A percentile compares a stretch with the other conserved stretches of the same genome.
Evolutionary conservation across 2,888 invertebrate genomes (phyloP).

Genomic region (Miltochrista miniata): DNA sequence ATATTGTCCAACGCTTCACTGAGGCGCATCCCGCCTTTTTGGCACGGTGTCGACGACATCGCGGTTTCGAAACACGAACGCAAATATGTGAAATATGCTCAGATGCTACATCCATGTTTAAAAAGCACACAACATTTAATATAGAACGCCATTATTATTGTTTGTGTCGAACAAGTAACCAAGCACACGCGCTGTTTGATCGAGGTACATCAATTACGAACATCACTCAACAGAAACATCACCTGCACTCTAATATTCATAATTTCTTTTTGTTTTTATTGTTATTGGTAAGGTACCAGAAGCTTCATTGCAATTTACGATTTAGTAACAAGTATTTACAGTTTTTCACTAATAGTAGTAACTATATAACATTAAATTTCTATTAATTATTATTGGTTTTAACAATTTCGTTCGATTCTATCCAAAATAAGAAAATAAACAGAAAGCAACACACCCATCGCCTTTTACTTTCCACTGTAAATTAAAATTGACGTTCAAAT

Average conservation of each 20-base stretch:
- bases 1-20: slow-evolving; percentile 89
- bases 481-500: slow-evolving; percentile 52
- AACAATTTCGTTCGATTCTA: slow-evolving; percentile 42
- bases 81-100: slow-evolving; percentile 34
- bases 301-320: slow-evolving; percentile 23
- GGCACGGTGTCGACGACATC: slow-evolving; percentile 72
- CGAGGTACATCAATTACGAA: slow-evolving; percentile 12
- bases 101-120: slow-evolving; percentile 59
- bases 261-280: slow-evolving; percentile 24
- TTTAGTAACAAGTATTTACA: slow-evolving; percentile 27
- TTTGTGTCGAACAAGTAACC: slow-evolving; percentile 16
- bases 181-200: slow-evolving; percentile 18
- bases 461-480: slow-evolving; percentile 72
- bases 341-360: slow-evolving; percentile 7
- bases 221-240: slow-evolving; percentile 28
- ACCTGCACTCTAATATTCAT: slow-evolving; percentile 17
- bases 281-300: slow-evolving; percentile 36
- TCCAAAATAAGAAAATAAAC: slow-evolving; percentile 52
- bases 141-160: slow-evolving; percentile 51
- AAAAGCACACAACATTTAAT: slow-evolving; percentile 30
- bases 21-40: slow-evolving; percentile 83
- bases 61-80: slow-evolving; percentile 47
- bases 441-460: slow-evolving; percentile 75
- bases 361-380: slow-evolving; percentile 2
- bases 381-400: slow-evolving; percentile 14